Evolutionary conservation across 2,888 invertebrate genomes (phyloP).

Genomic region (Panorpa germanica): DNA sequence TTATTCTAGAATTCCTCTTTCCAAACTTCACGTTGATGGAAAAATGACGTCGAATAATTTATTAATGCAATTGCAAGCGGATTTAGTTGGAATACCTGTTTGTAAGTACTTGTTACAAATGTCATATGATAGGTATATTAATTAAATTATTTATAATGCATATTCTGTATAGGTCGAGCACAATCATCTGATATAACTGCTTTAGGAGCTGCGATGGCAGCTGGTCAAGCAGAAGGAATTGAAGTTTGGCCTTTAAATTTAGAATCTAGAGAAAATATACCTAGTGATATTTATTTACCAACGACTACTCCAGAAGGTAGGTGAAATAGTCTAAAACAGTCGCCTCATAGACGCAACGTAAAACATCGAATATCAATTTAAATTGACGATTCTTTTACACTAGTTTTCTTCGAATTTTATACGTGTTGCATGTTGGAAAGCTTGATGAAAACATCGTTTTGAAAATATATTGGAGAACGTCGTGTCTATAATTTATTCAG

Average conservation of each 20-base stretch:
- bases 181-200: conserved; percentile 79
- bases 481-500: too few relatives aligned
- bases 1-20: conserved; percentile 34
- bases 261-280: conserved; percentile 21
- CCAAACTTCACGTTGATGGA: conserved; percentile 82
- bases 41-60: conserved; percentile 78
- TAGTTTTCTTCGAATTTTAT: not conserved
- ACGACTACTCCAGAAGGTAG: conserved; percentile 59
- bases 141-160: conserved; percentile 6
- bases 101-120: conserved; percentile 31
- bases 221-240: conserved; percentile 60
- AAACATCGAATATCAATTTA: not conserved
- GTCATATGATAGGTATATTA: not conserved
- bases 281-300: conserved; percentile 62
- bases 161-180: conserved; percentile 41
- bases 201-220: conserved; percentile 84
- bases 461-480: too few relatives aligned
- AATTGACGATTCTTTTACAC: conserved; percentile 4
- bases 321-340: conserved; percentile 6
- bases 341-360: not conserved
- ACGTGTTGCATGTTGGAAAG: not conserved
- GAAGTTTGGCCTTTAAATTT: conserved; percentile 28
- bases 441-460: not conserved
- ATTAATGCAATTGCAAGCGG: conserved; percentile 92
- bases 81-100: conserved; percentile 79